Percentiles rank a stretch among this genome's conserved stretches.
These are phyloP conservation scores for Caradrina clavipalpis DNA, from an alignment of 2,888 invertebrate species.

Conservation along the genomic window DNA sequence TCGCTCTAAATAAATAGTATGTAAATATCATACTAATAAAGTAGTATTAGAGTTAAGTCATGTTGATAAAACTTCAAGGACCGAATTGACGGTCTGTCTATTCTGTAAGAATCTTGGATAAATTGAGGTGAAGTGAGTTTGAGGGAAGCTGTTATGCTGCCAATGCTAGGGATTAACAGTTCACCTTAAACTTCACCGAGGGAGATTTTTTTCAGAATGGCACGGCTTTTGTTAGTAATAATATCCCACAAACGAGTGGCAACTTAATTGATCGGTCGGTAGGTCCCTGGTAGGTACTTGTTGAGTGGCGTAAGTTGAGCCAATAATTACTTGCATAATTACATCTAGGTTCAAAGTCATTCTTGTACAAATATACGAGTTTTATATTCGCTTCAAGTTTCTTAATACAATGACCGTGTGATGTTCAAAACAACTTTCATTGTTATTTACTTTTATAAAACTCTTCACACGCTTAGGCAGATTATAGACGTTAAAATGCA, in stretches of 20 bases:
- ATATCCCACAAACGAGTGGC: too few relatives aligned
- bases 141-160: too few relatives aligned
- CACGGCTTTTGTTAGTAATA: too few relatives aligned
- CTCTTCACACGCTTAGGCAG: background rate
- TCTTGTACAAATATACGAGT: background rate
- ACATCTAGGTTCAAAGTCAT: background rate
- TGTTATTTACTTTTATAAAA: background rate
- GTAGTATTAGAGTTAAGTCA: slow-evolving; percentile 7
- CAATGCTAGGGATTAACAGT: too few relatives aligned
- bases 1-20: slow-evolving; percentile 45
- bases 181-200: too few relatives aligned
- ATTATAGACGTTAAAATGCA: background rate
- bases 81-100: background rate
- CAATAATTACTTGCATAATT: background rate
- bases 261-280: too few relatives aligned
- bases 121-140: background rate
- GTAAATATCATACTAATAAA: slow-evolving; percentile 31
- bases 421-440: background rate
- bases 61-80: slow-evolving; percentile 4
- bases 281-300: background rate
- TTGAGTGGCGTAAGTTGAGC: background rate
- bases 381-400: background rate
- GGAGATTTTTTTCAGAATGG: too few relatives aligned
- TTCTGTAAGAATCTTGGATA: background rate
- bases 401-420: background rate